phyloP scores from a whole-genome alignment of 2,113 vertebrate species.

The Micromys minutus region DNA sequence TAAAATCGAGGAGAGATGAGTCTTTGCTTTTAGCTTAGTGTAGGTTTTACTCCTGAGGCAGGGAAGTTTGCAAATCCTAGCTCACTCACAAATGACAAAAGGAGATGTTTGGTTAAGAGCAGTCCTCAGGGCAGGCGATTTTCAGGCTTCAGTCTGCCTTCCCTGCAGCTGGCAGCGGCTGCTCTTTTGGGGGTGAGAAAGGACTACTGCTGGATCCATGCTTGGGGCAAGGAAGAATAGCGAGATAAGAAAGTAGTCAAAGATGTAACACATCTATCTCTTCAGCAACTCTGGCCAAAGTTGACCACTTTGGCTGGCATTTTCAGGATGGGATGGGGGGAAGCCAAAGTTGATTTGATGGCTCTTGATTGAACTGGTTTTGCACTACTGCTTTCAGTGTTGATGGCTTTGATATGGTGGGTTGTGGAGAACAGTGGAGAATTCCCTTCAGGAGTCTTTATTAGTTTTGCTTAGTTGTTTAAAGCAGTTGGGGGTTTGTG shows the following conservation, averaged over 20 bases:
- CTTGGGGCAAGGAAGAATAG: slow-evolving; percentile 38
- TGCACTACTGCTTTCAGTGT: not conserved
- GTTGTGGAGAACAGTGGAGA: not conserved
- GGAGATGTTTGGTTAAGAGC: slow-evolving; percentile 69
- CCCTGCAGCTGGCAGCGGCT: slow-evolving; percentile 52
- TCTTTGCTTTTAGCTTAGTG: slow-evolving; percentile 18
- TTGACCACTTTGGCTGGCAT: not conserved
- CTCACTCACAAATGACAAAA: slow-evolving; percentile 61
- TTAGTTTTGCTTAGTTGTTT: slow-evolving; percentile 43
- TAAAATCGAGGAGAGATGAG: not conserved
- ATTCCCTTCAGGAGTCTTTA: not conserved
- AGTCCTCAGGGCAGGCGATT: slow-evolving; percentile 50
- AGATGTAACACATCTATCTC: not conserved
- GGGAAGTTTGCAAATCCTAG: slow-evolving; percentile 65
- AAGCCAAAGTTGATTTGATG: slow-evolving; percentile 28
- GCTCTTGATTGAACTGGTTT: not conserved
- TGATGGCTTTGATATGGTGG: not conserved
- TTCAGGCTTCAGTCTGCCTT: slow-evolving; percentile 37
- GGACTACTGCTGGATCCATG: not conserved
- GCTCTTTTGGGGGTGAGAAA: slow-evolving; percentile 21
- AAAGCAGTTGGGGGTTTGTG: not conserved
- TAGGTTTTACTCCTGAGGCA: slow-evolving; percentile 27
- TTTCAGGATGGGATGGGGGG: slow-evolving; percentile 22
- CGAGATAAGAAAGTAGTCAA: not conserved
- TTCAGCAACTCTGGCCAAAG: slow-evolving; percentile 16